These are phyloP conservation scores for Todiramphus saurophagus DNA, from an alignment of 2,113 vertebrate species.

Conservation along the genomic window DNA sequence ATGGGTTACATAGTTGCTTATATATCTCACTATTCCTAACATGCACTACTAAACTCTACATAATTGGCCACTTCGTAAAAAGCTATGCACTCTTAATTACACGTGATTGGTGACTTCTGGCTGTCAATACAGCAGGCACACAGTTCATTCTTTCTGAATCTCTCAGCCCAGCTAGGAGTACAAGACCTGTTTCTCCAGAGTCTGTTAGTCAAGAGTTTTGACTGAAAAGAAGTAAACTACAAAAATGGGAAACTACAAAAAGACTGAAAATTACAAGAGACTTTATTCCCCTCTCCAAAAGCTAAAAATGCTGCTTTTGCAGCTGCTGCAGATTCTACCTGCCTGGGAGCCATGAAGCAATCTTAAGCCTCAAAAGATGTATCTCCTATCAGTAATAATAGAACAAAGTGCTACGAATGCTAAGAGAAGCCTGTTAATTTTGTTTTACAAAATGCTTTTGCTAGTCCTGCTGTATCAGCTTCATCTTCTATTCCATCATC, in stretches of 20 bases:
- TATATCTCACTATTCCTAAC: no score
- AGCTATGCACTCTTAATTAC: no score
- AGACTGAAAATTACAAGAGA: neutral
- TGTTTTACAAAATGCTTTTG: neutral
- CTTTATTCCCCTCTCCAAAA: neutral
- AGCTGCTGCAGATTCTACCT: neutral
- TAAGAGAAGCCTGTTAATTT: neutral
- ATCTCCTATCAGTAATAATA: neutral
- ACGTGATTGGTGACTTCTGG: no score
- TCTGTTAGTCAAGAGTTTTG: neutral
- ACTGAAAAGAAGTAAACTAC: neutral
- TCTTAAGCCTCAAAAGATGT: neutral
- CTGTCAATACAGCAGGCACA: no score
- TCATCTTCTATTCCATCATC: neutral
- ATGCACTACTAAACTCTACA: no score
- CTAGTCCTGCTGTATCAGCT: neutral
- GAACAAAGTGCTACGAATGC: neutral
- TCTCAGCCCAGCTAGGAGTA: neutral
- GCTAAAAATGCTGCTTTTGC: neutral
- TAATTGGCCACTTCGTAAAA: no score
- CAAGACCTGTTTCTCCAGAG: neutral
- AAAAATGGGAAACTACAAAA: neutral
- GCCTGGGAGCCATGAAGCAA: neutral
- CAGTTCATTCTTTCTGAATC: neutral
- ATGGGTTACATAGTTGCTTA: no score